These are phyloP conservation scores for Dasysyrphus albostriatus DNA, from an alignment of 2,888 invertebrate genomes.

Conservation along the genomic window DNA sequence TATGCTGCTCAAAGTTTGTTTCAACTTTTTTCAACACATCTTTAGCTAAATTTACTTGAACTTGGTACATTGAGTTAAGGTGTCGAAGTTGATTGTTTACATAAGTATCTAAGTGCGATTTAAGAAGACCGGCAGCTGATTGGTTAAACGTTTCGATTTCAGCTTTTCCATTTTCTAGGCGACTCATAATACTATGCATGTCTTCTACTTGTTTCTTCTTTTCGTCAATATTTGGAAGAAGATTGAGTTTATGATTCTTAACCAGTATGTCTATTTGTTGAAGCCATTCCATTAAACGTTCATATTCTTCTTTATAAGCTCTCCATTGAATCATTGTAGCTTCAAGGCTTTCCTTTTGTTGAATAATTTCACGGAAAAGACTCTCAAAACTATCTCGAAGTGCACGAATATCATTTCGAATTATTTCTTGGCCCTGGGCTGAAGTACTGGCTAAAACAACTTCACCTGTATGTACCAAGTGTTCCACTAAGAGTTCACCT, in stretches of 20 bases:
- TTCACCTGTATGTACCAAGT: constrained; percentile 93
- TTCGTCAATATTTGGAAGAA: constrained; percentile 91
- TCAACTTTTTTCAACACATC: constrained; percentile 96
- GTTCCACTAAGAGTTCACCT: constrained; percentile 94
- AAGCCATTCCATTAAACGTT: constrained; percentile 95
- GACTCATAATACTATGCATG: constrained; percentile 90
- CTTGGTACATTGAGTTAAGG: constrained; percentile 94
- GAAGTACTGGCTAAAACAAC: constrained; percentile 94
- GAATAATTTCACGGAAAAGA: constrained; percentile 93
- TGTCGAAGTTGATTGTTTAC: constrained; percentile 94
- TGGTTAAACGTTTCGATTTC: constrained; percentile 94
- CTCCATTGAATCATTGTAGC: constrained; percentile 93
- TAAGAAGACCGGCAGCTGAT: constrained; percentile 89
- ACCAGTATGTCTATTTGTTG: constrained; percentile 96
- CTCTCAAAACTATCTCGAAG: constrained; percentile 93
- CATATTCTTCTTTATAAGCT: constrained; percentile 96
- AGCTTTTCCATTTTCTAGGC: constrained; percentile 90
- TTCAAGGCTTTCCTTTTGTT: constrained; percentile 93
- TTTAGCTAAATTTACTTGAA: constrained; percentile 93
- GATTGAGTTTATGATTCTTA: constrained; percentile 94
- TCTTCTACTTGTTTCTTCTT: constrained; percentile 94
- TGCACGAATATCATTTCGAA: constrained; percentile 93
- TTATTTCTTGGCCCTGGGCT: constrained; percentile 90
- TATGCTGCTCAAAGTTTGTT: constrained; percentile 93
- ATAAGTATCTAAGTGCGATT: constrained; percentile 94